Evolutionary conservation across 2,113 vertebrate species (phyloP).

Genomic region (Neoarius graeffei): DNA sequence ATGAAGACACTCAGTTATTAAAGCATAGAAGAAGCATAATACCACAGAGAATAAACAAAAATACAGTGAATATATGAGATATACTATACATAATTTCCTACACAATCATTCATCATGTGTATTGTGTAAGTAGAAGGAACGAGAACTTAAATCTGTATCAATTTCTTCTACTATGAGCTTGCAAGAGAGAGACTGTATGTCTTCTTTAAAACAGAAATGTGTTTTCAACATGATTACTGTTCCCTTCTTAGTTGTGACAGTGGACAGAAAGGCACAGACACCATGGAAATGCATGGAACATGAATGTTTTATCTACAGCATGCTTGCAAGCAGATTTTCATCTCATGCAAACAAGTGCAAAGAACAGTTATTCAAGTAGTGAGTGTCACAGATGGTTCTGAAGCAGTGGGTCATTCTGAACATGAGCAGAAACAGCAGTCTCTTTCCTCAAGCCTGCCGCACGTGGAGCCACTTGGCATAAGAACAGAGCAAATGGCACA

Average conservation of each 20-base stretch:
- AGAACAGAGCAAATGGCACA: conserved; percentile 38
- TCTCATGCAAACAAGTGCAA: conserved; percentile 34
- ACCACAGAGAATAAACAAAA: conserved; percentile 77
- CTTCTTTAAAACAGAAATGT: not conserved
- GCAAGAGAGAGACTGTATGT: not conserved
- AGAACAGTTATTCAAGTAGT: conserved; percentile 41
- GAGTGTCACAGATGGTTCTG: conserved; percentile 41
- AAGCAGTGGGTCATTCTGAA: conserved; percentile 42
- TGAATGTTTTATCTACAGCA: conserved; percentile 1
- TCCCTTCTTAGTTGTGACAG: not conserved
- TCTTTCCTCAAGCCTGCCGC: conserved; percentile 51
- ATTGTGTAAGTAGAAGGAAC: not conserved
- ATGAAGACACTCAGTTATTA: conserved; percentile 73
- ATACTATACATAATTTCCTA: conserved; percentile 50
- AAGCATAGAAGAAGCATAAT: conserved; percentile 64
- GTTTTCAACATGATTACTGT: not conserved
- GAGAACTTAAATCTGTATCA: conserved; percentile 17
- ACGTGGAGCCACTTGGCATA: conserved; percentile 60
- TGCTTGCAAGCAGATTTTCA: conserved; percentile 23
- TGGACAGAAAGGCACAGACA: not conserved
- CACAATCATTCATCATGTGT: not conserved
- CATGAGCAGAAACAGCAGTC: conserved; percentile 57
- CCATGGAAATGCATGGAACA: conserved; percentile 4
- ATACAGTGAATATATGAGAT: conserved; percentile 68
- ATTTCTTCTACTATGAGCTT: conserved; percentile 15